These are phyloP conservation scores for Cynoglossus semilaevis DNA, from an alignment of 2,113 vertebrate species.

Conservation along the genomic window DNA sequence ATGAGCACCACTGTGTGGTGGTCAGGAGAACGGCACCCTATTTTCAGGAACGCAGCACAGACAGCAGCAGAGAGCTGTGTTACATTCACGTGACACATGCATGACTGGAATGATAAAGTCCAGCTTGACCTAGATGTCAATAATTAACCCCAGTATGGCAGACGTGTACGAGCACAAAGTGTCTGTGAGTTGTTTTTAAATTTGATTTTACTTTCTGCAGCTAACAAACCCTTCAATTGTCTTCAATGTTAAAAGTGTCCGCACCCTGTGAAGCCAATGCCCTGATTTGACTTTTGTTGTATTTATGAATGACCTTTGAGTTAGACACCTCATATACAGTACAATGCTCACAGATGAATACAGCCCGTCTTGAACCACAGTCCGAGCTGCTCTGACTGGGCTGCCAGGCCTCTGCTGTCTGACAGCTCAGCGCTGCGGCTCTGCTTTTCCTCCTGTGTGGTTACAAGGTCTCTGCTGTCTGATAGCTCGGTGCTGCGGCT, in stretches of 20 bases:
- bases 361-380: slow-evolving; percentile 10
- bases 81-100: neutral
- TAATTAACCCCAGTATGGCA: neutral
- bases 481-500: no score
- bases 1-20: slow-evolving; percentile 54
- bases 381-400: neutral
- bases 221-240: neutral
- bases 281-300: slow-evolving; percentile 4
- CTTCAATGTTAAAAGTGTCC: neutral
- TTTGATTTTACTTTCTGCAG: neutral
- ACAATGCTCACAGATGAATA: neutral
- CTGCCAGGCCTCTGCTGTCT: slow-evolving; percentile 43
- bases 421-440: no score
- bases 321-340: slow-evolving; percentile 1
- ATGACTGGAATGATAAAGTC: neutral
- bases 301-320: slow-evolving; percentile 12
- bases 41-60: slow-evolving; percentile 3
- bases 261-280: slow-evolving; percentile 9
- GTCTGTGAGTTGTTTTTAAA: neutral
- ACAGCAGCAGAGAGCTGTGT: slow-evolving; percentile 29
- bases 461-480: slow-evolving; percentile 43
- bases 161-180: neutral
- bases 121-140: neutral
- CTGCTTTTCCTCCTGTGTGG: no score
- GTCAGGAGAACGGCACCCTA: slow-evolving; percentile 9